Evolutionary conservation across 2,113 vertebrate species (phyloP).

Genomic region (Dasyprocta punctata): DNA sequence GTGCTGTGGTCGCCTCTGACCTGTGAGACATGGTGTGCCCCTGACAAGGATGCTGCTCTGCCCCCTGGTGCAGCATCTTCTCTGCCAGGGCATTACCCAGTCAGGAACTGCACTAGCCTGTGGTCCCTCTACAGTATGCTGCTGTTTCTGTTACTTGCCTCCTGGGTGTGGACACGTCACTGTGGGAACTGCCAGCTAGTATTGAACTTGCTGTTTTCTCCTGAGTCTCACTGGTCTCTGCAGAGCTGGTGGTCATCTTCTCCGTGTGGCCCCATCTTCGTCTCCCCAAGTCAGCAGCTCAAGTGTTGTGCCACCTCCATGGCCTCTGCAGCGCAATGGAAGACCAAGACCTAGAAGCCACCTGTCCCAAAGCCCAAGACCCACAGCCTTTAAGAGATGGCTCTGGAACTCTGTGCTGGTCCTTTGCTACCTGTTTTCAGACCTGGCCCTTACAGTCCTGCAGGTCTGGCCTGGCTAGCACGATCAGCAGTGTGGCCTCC

Average conservation of each 20-base stretch:
- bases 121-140: background rate
- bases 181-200: background rate
- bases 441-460: background rate
- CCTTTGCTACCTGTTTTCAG: background rate
- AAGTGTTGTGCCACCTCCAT: background rate
- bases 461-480: background rate
- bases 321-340: background rate
- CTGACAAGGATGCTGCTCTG: background rate
- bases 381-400: accelerated
- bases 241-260: background rate
- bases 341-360: background rate
- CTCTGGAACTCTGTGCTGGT: background rate
- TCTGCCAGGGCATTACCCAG: background rate
- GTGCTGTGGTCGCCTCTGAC: background rate
- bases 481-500: background rate
- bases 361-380: background rate
- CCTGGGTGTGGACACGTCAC: background rate
- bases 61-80: background rate
- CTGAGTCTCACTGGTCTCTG: background rate
- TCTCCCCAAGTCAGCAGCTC: background rate
- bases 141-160: background rate
- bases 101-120: background rate
- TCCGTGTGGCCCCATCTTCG: background rate
- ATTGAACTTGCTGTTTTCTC: background rate
- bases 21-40: background rate